Conservation (phyloP, 2,888 invertebrate species). For the Idaea straminata region DNA sequence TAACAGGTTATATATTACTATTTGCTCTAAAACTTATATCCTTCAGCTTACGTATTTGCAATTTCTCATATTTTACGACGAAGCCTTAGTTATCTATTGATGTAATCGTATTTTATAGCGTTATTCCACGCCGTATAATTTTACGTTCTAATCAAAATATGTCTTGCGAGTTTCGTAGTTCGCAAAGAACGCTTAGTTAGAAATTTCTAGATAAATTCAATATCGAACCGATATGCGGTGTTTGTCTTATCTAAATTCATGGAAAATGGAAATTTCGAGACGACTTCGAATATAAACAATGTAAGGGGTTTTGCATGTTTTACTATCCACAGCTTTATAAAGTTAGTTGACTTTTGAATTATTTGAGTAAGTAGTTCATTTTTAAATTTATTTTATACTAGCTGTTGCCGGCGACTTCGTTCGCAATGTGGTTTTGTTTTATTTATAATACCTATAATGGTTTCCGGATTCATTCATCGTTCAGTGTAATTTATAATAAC, state of each 20-base stretch:
- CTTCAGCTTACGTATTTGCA: neutral
- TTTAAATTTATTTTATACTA: neutral
- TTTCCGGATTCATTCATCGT: too few species aligned
- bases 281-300: conserved; percentile 15
- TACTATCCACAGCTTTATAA: conserved; percentile 2
- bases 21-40: neutral
- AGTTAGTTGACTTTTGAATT: neutral
- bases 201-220: conserved; percentile 19
- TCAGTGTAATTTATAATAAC: too few species aligned
- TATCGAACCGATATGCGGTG: conserved; percentile 12
- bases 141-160: neutral
- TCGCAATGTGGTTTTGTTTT: too few species aligned
- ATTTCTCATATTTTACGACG: neutral
- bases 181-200: neutral
- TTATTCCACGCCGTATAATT: neutral
- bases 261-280: conserved; percentile 30
- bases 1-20: neutral
- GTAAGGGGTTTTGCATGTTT: conserved; percentile 2
- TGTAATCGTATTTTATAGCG: neutral
- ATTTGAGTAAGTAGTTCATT: neutral
- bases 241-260: conserved; percentile 31
- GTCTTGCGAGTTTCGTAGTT: neutral
- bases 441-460: too few species aligned
- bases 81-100: neutral
- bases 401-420: too few species aligned